Evolutionary conservation across 2,888 invertebrate genomes (phyloP), one percentile per base, ranked within the genome.

Genomic region (Trichogramma dendrolimi): DNA sequence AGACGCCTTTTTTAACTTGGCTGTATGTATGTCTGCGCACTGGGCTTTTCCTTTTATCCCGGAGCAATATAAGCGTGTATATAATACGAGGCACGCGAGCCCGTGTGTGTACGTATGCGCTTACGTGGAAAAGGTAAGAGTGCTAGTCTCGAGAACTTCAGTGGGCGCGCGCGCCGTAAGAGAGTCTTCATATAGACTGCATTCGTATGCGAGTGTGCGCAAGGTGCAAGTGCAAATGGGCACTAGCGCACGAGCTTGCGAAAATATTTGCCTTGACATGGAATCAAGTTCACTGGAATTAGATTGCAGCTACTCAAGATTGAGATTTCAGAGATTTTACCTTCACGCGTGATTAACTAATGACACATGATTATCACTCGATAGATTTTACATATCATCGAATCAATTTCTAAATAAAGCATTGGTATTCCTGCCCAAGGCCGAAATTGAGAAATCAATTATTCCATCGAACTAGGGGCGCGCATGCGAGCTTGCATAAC

Each of bases 1-100:
- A 67, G 67, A 67, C 68, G 67, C 67, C 67, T 69, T 64, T 64
- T 66, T 63, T 27, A 27, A 27, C 27, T 27, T 27, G 27, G 27
- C 61, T 60, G 61, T 46, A 52, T 46, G 48, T 55, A 40, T 27
- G 27, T 27, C 27, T 27, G 14, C 27, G 10, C 39, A 41, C 48
- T 1, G 8, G 42, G 6, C 50, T 60, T 51, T 41, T 43, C 48
- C 42, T 58, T 55, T 47, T 50, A 27, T 49, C 48, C 48, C 27
- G 42, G 60, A 44, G 54, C 42, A 7, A 10, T 40, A 4, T 41
- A 52, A 44, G 46, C 49, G 59, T 46, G 49, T 55, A 46, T 40
- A 50, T 51, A 14, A 38, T 10, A n/a, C 41, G 48, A 10, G 55
- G n/a, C 14, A 46, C 11, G 49, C 11, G 5, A 7, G 43, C 11